Evolutionary conservation across 2,113 vertebrate species (phyloP).

Genomic region (Gracilinanus agilis): DNA sequence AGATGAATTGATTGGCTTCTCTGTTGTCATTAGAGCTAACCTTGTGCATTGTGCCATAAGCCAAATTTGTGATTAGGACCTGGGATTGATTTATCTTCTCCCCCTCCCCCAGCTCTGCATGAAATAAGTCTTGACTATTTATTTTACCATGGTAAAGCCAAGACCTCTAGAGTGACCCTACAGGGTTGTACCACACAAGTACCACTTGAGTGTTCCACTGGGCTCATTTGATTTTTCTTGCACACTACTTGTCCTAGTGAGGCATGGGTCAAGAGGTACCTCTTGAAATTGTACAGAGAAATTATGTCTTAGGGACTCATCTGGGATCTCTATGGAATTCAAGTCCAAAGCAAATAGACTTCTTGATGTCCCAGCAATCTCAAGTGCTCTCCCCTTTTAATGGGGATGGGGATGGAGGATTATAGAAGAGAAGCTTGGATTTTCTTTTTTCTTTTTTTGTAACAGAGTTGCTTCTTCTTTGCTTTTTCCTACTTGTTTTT

Average conservation of each 20-base stretch:
- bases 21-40: not conserved
- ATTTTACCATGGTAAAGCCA: not conserved
- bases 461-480: not conserved
- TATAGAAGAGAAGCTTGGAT: not conserved
- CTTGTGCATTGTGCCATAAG: not conserved
- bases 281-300: not conserved
- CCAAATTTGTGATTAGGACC: not conserved
- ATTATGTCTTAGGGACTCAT: not conserved
- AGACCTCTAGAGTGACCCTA: not conserved
- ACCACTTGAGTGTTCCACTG: not conserved
- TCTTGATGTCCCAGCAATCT: not conserved
- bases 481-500: not conserved
- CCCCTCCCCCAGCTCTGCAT: not conserved
- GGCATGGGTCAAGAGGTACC: not conserved
- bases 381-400: not conserved
- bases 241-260: not conserved
- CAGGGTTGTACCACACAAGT: not conserved
- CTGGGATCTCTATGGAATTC: not conserved
- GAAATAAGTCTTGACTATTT: not conserved
- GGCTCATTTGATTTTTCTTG: not conserved
- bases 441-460: not conserved
- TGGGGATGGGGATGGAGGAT: not conserved
- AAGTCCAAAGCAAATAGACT: not conserved
- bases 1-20: not conserved
- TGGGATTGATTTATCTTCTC: not conserved